These are phyloP conservation scores for Ladona fulva DNA, from an alignment of 1,140 invertebrate genomes.

Conservation along the genomic window DNA sequence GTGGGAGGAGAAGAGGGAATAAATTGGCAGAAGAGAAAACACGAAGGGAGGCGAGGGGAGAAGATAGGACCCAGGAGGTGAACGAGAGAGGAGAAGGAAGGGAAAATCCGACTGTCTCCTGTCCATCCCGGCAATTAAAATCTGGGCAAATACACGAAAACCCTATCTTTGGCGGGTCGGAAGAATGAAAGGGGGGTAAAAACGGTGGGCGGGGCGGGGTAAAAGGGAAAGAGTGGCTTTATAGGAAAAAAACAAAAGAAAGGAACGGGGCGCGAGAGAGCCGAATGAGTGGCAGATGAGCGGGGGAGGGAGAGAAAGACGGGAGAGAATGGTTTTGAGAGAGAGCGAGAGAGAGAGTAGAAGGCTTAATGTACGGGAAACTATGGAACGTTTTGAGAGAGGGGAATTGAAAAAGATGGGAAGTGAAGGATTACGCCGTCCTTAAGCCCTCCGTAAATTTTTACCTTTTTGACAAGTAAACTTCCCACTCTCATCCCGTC, in stretches of 20 bases:
- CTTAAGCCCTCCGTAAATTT: too few species aligned
- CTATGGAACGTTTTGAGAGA: too few species aligned
- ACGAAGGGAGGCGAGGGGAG: not conserved
- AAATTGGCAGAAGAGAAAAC: not conserved
- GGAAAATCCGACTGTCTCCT: not conserved
- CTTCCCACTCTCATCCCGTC: too few species aligned
- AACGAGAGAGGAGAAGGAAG: not conserved
- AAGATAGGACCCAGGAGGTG: not conserved
- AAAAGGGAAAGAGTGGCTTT: not conserved
- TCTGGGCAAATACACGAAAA: not conserved
- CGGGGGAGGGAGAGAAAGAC: not conserved
- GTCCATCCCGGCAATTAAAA: not conserved
- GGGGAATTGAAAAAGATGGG: too few species aligned
- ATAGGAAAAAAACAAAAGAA: not conserved
- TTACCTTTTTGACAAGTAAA: too few species aligned
- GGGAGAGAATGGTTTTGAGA: not conserved
- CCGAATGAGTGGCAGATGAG: not conserved
- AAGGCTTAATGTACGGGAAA: too few species aligned
- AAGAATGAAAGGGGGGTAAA: not conserved
- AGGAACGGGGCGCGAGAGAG: too few species aligned
- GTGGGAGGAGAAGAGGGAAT: too few species aligned
- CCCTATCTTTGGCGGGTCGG: conserved; percentile 3
- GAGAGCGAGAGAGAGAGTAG: not conserved
- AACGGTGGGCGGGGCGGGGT: not conserved
- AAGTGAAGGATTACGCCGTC: too few species aligned